A percentile compares a stretch with the other conserved stretches of the same genome.
These are phyloP conservation scores for Meta bourneti DNA, from an alignment of 2,888 invertebrate genomes.

Conservation along the genomic window DNA sequence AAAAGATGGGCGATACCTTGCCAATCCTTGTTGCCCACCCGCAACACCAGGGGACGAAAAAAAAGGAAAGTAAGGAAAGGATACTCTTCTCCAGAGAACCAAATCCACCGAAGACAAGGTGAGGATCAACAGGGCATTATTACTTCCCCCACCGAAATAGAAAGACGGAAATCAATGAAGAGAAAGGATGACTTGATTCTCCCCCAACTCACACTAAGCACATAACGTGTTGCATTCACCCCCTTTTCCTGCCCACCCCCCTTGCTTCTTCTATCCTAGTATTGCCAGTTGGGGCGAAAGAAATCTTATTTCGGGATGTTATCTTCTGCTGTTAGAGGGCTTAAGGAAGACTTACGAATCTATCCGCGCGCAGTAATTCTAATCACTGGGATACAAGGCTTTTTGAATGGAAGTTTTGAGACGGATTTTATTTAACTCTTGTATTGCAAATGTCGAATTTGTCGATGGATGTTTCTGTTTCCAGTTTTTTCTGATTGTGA, in stretches of 20 bases:
- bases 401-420: too few relatives aligned
- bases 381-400: too few relatives aligned
- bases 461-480: too few relatives aligned
- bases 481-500: too few relatives aligned
- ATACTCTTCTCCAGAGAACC: neutral
- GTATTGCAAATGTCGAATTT: too few relatives aligned
- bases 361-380: too few relatives aligned
- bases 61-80: slow-evolving; percentile 41
- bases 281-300: slow-evolving; percentile 6
- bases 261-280: neutral
- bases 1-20: neutral
- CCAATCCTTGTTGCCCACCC: slow-evolving; percentile 38
- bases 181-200: slow-evolving; percentile 51
- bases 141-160: slow-evolving; percentile 36
- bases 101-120: slow-evolving; percentile 54
- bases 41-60: slow-evolving; percentile 7
- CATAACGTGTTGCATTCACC: slow-evolving; percentile 54
- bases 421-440: too few relatives aligned
- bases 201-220: neutral
- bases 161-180: slow-evolving; percentile 70
- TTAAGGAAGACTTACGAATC: neutral
- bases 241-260: neutral
- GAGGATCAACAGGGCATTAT: slow-evolving; percentile 42
- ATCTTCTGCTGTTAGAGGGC: neutral
- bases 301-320: slow-evolving; percentile 11